Base-by-base conservation (phyloP, 2,888 invertebrate species). In the Reticulitermes lucifugus region DNA sequence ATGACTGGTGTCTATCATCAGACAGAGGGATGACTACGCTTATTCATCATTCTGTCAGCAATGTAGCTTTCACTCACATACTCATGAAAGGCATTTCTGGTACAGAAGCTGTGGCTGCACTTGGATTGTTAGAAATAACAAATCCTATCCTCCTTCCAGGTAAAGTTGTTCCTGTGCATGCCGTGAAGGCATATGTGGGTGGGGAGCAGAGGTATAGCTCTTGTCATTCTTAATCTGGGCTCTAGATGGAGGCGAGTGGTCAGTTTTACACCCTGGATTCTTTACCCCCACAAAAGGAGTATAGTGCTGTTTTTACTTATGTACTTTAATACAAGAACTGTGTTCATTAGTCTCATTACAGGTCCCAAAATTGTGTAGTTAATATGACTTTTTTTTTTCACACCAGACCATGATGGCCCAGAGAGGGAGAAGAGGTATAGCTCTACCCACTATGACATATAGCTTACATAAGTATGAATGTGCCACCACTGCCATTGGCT, bases 61-160 rank as follows among this genome's bases (percentile, higher is more conserved):
- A 93, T 21, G 85, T 90, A 73, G 92, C 93, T n/a, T 90, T 94
- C 86, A 90, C 90, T 12, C 88, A 92, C 25, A 92, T 93, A 88
- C 90, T 94, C 88, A 89, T 90, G 81, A 93, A 92, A 86, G 90
- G 91, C 0, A 89, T 70, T 25, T 87, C 87, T 83, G 88, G 88
- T 29, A 88, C 87, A 35, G 89, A 88, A 84, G 88, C 88, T 18
- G 87, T 89, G 35, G 88, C 88, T 14, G 92, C 92, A 5, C 88
- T 94, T 35, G 93, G 93, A 0, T 89, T 92, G 81, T 89, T 94
- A 91, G 94, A 94, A 90, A 87, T 93, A 55, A 94, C 94, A 1
- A 94, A 94, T 89, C 94, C 94, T 18, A 89, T 93, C 75, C 90
- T 94, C 43, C 14, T 35, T 35, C 35, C 94, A 94, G 90, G 89